Conservation (phyloP, 2,113 vertebrate genomes). For the Scatophagus argus region DNA sequence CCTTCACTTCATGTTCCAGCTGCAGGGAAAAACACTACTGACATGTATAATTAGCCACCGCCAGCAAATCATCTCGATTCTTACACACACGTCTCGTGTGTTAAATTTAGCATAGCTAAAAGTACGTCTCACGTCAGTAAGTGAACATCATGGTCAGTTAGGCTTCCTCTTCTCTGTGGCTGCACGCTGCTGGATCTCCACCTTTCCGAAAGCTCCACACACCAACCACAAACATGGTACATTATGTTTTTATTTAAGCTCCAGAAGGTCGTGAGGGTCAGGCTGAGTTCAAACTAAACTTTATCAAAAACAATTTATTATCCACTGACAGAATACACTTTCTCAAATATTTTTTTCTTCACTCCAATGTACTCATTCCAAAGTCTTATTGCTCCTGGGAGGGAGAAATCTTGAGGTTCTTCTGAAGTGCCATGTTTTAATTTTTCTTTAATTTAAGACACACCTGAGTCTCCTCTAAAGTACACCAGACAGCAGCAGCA, state of each 20-base stretch:
- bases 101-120: conserved; percentile 65
- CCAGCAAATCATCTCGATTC: conserved; percentile 52
- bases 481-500: neutral
- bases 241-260: neutral
- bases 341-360: neutral
- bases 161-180: conserved; percentile 36
- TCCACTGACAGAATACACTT: neutral
- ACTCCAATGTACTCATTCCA: too few relatives aligned
- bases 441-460: neutral
- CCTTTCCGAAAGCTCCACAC: neutral
- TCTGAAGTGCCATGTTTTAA: neutral
- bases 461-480: neutral
- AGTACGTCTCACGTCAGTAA: conserved; percentile 39
- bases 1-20: conserved; percentile 59
- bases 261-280: neutral
- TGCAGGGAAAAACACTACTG: conserved; percentile 60
- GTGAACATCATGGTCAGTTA: conserved; percentile 33
- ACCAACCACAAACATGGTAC: neutral
- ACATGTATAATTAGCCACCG: conserved; percentile 65
- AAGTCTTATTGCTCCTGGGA: neutral
- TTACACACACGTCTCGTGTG: conserved; percentile 17
- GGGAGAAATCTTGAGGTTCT: neutral
- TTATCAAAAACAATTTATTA: neutral
- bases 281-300: neutral
- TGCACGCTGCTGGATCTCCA: conserved; percentile 12